Evolutionary conservation across 2,888 invertebrate genomes (phyloP), one percentile per base, ranked within the genome.

Genomic region (Ectemnius continuus): DNA sequence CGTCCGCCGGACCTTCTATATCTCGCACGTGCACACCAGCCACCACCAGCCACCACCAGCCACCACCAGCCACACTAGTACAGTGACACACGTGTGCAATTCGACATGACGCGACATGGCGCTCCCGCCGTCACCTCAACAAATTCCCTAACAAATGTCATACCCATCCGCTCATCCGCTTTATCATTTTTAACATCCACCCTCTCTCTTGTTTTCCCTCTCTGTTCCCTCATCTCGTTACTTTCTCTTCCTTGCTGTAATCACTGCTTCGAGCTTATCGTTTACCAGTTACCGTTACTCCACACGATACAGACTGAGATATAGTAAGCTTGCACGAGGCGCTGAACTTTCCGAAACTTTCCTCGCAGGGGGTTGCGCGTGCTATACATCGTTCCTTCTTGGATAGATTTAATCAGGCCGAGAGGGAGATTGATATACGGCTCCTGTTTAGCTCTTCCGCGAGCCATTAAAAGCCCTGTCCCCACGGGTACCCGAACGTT

Each of bases 1-100:
- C 57, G 61, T 61, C 61, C 62, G 52, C 28, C 26, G 28, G 36
- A 61, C 77, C 66, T 67, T 68, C 66, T 76, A 76, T 67, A 64
- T 16, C 26, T 70, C 76, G 76, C 67, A 73, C 69, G 23, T 60
- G 67, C 69, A 69, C 76, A 36, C 36, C 36, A 36, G 36, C 36
- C 18, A 52, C 52, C 36, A 36, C 36, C 36, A 36, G 4, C 36
- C 36, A 36, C 36, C 36, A 36, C 36, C 36, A 36, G 4, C 36
- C 36, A 36, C 36, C 36, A 36, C 36, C 36, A 36, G 36, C 36
- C 36, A 36, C 36, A 36, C 36, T 11, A 36, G 36, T 36, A 36
- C 36, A 36, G 8, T 36, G 36, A 36, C 36, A 36, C 36, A 36
- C 36, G 36, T 36, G 36, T 36, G 36, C 36, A 36, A 36, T 36